A percentile compares a stretch with the other conserved stretches of the same genome.
Conservation (phyloP, 2,797 vertebrate genomes). For the Oreochromis grahami region DNA sequence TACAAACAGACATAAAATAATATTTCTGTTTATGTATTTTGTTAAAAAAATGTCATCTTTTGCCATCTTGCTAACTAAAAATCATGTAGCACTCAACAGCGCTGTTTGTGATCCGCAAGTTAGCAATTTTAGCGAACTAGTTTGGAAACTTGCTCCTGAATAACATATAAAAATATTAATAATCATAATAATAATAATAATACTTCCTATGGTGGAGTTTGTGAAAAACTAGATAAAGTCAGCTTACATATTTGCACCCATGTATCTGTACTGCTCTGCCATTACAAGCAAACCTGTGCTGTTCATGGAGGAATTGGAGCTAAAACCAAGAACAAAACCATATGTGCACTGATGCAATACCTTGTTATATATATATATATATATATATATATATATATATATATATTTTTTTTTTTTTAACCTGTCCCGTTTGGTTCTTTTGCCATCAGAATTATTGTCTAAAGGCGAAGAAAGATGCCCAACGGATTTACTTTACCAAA, state of each 20-base stretch:
- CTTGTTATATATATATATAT: too few relatives aligned
- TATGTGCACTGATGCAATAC: neutral
- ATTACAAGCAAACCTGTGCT: accelerated
- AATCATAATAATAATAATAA: neutral
- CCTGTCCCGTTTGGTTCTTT: too few relatives aligned
- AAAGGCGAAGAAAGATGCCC: too few relatives aligned
- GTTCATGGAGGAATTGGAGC: neutral
- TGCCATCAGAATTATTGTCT: too few relatives aligned
- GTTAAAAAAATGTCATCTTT: accelerated
- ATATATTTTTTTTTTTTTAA: too few relatives aligned
- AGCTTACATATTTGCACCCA: neutral
- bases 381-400: too few relatives aligned
- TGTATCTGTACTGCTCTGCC: accelerated
- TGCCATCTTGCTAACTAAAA: neutral
- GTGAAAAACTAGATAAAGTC: neutral
- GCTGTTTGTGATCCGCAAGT: neutral
- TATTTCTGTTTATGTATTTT: neutral
- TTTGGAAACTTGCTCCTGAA: neutral
- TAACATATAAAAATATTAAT: neutral
- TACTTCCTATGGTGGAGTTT: neutral
- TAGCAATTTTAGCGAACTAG: neutral
- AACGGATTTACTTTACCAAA: too few relatives aligned
- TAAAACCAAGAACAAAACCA: neutral
- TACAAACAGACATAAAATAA: neutral
- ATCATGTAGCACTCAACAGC: neutral